phyloP scores from a whole-genome alignment of 2,113 vertebrate species.

The Octodon degus region DNA sequence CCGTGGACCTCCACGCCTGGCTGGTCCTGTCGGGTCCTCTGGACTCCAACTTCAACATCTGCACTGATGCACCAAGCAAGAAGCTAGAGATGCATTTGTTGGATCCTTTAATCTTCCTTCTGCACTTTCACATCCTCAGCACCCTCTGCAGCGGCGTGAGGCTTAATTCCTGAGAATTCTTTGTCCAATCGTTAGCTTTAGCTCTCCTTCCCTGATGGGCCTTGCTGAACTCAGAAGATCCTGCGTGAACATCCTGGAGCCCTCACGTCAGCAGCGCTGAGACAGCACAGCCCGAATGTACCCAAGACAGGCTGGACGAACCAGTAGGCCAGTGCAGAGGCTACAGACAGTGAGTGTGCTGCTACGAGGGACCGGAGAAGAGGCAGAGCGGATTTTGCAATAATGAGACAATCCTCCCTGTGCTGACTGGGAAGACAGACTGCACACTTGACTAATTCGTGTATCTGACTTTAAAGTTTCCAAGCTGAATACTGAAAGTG shows the following conservation, averaged over 20 bases:
- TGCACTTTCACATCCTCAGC: not conserved
- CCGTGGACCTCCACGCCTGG: not conserved
- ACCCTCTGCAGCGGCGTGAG: not conserved
- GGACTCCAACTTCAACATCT: not conserved
- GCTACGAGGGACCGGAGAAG: not conserved
- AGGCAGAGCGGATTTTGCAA: not conserved
- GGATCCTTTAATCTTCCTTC: not conserved
- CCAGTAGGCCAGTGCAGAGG: not conserved
- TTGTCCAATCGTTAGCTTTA: not conserved
- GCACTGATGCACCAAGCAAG: not conserved
- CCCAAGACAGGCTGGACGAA: not conserved
- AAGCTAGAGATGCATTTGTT: not conserved
- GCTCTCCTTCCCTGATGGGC: not conserved
- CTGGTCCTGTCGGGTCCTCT: not conserved
- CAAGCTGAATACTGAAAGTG: not conserved
- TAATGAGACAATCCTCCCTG: not conserved
- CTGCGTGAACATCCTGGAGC: not conserved
- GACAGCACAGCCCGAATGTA: not conserved
- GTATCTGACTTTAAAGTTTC: not conserved
- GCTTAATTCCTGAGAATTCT: not conserved
- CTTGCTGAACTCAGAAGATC: not conserved
- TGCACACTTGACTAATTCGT: not conserved
- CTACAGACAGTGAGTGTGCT: not conserved
- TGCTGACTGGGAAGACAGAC: slow-evolving; percentile 25
- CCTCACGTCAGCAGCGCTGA: not conserved